Evolutionary conservation across 2,113 vertebrate species (phyloP), one percentile per base, ranked within the genome.

Genomic region (Chlamydotis undulata): DNA sequence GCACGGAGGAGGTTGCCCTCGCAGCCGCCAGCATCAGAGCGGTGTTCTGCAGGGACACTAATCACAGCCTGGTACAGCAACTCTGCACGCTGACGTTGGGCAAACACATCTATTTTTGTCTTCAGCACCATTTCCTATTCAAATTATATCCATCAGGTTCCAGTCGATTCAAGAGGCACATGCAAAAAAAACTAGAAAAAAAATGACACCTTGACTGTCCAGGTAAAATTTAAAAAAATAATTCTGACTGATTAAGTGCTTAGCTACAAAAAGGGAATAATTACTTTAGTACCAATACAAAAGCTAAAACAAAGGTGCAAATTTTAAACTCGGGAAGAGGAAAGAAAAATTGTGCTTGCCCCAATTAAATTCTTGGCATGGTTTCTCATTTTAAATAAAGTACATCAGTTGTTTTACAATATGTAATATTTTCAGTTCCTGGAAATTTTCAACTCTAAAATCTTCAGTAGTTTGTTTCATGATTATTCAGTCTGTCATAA

Each of bases 281-380:
- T 9, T 23, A 73, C 7, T 47, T 49, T 2, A 41, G 47, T 4
- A n/a, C 25, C 53, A 26, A 61, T 2, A 41, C 4, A 68, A 73
- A 84, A 91, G 19, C 37, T 87, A 57, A 86, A 90, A 92, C 47
- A 81, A 94, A 94, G 31, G 77, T 19, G 22, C n/a, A 33, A 75
- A 53, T 55, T 83, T 87, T 76, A 69, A 79, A 82, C 76, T 60
- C 31, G 61, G 53, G 37, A 93, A 86, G 56, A 73, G 12, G 37
- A 47, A 83, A 79, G 33, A 45, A 68, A 53, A 91, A 56, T 0
- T 39, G 56, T 21, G 39, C 47, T 67, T 0, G 0, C 37, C 23
- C 65, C 65, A 84, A 78, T 87, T 12, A 50, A 89, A 88, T 88
- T 80, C 64, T 55, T 81, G 50, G 89, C 83, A 73, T 50, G 25